These are phyloP conservation scores for Falco cherrug DNA, from an alignment of 2,797 vertebrate genomes.

Conservation along the genomic window DNA sequence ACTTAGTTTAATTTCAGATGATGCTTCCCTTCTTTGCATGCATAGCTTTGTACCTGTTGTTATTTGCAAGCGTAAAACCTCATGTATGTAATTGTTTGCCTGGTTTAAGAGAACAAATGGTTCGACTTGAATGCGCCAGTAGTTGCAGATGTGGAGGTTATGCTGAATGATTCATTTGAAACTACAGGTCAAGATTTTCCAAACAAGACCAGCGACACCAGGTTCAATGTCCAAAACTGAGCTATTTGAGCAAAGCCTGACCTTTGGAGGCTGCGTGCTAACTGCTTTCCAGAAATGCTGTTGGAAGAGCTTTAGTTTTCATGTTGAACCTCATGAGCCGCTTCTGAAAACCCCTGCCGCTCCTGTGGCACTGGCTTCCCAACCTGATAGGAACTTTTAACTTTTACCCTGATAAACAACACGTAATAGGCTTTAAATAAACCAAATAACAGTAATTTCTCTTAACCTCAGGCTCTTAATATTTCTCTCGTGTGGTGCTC, in stretches of 20 bases:
- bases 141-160: not conserved
- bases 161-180: not conserved
- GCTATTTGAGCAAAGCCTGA: not conserved
- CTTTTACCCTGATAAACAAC: not conserved
- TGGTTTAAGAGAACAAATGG: not conserved
- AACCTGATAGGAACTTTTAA: not conserved
- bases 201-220: not conserved
- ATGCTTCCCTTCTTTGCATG: not conserved
- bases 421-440: not conserved
- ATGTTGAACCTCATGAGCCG: not conserved
- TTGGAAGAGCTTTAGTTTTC: not conserved
- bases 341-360: not conserved
- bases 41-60: not conserved
- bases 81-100: not conserved
- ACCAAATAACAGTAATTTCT: slow-evolving; percentile 21
- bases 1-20: slow-evolving; percentile 25
- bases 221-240: not conserved
- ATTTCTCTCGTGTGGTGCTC: not conserved
- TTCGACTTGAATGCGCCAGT: not conserved
- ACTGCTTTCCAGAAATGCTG: not conserved
- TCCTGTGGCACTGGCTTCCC: not conserved
- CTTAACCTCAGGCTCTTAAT: slow-evolving; percentile 1
- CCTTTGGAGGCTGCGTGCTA: not conserved
- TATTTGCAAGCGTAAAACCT: not conserved
- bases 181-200: not conserved